Evolutionary conservation across 1,140 invertebrate genomes (phyloP).

Genomic region (Drosophila ambigua): DNA sequence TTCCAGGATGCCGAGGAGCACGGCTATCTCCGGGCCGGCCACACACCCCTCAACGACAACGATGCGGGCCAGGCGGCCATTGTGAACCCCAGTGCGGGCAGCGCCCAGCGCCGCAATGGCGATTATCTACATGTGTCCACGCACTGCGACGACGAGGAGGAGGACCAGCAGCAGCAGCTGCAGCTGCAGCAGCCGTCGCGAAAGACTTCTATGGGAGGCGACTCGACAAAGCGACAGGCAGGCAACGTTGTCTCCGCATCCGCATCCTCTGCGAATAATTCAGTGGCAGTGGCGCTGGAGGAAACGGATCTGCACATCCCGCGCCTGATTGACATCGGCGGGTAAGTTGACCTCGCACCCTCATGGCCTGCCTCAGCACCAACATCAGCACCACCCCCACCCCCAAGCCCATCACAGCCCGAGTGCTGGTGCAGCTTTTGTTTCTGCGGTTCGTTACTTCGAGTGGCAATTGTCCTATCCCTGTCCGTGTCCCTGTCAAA

Average conservation of each 20-base stretch:
- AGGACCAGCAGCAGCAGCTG: constrained; percentile 60
- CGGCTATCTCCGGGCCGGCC: constrained; percentile 62
- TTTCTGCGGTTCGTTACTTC: constrained; percentile 76
- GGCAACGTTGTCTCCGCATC: constrained; percentile 33
- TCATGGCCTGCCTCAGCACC: too few relatives aligned
- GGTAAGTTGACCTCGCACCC: constrained; percentile 52
- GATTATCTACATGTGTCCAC: constrained; percentile 89
- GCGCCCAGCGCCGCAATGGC: constrained; percentile 85
- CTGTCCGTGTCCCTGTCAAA: constrained; percentile 66
- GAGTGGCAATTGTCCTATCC: constrained; percentile 74
- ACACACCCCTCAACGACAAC: constrained; percentile 63
- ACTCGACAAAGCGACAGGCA: too few relatives aligned
- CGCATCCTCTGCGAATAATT: constrained; percentile 58
- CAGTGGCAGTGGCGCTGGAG: constrained; percentile 64
- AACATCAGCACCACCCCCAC: neutral
- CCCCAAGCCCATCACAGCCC: neutral
- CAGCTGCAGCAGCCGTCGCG: constrained; percentile 5
- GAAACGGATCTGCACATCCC: constrained; percentile 86
- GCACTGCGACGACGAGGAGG: constrained; percentile 86
- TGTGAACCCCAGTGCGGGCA: constrained; percentile 78
- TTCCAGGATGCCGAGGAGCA: constrained; percentile 72
- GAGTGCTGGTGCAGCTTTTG: constrained; percentile 40
- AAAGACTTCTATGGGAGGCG: too few relatives aligned
- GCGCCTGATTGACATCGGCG: constrained; percentile 85
- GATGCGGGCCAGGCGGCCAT: constrained; percentile 61